These are phyloP conservation scores for Phortica magna DNA, from an alignment of 2,888 invertebrate genomes.

Conservation along the genomic window DNA sequence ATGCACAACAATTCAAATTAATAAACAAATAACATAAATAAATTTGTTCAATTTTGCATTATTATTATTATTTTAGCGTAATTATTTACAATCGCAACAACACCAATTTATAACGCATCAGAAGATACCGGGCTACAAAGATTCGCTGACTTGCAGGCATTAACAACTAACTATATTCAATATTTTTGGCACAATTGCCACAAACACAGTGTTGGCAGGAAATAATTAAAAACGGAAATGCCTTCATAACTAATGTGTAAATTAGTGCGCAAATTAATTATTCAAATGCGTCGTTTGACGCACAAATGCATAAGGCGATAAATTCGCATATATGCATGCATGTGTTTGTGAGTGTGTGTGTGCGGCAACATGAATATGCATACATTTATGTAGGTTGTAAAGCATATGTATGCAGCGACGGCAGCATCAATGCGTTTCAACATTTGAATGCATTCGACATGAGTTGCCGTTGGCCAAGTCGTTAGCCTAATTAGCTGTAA, in stretches of 20 bases:
- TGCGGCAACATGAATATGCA: background rate
- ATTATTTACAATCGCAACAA: constrained; percentile 4
- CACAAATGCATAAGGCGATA: constrained; percentile 10
- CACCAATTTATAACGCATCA: background rate
- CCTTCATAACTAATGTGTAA: constrained; percentile 55
- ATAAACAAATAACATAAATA: constrained; percentile 29
- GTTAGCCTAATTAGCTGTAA: constrained; percentile 36
- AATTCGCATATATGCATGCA: background rate
- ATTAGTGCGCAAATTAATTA: constrained; percentile 71
- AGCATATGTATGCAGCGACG: background rate
- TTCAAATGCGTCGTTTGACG: constrained; percentile 55
- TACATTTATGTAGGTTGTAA: background rate
- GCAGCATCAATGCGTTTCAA: background rate
- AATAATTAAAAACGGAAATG: constrained; percentile 38
- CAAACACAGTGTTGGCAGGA: constrained; percentile 15
- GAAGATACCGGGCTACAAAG: background rate
- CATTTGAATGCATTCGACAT: constrained; percentile 6
- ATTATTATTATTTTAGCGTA: background rate
- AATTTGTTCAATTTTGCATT: background rate
- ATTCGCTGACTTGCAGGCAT: background rate
- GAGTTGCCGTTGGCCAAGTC: constrained; percentile 9
- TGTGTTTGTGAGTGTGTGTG: background rate
- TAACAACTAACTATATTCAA: background rate
- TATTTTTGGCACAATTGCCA: background rate
- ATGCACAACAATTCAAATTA: constrained; percentile 40